Conservation (phyloP, 2,888 invertebrate genomes). For the Cheilosia pagana region DNA sequence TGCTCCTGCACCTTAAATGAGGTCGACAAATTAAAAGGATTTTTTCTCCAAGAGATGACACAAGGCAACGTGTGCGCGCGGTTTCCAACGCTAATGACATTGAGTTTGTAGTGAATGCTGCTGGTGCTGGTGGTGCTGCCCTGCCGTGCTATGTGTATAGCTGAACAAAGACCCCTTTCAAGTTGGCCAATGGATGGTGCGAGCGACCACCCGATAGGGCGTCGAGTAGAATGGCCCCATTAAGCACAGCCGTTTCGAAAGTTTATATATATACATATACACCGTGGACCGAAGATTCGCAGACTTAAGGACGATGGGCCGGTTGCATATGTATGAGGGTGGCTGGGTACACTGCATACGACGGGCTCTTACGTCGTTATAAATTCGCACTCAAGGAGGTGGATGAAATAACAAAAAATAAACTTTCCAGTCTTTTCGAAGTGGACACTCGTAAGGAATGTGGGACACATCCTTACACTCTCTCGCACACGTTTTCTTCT, state of each 20-base stretch:
- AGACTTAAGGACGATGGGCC: constrained; percentile 16
- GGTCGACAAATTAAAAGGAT: constrained; percentile 68
- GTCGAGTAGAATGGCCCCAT: constrained; percentile 63
- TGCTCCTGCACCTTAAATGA: constrained; percentile 65
- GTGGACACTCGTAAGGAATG: constrained; percentile 72
- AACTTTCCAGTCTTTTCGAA: constrained; percentile 62
- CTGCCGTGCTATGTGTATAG: background rate
- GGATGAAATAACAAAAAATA: constrained; percentile 12
- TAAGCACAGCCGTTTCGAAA: constrained; percentile 65
- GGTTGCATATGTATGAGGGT: constrained; percentile 24
- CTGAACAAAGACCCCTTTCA: constrained; percentile 56
- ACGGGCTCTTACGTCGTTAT: constrained; percentile 56
- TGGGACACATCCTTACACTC: constrained; percentile 66
- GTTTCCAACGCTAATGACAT: constrained; percentile 72
- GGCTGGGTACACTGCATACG: constrained; percentile 42
- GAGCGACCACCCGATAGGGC: constrained; percentile 19
- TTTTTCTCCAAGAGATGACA: constrained; percentile 47
- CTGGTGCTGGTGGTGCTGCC: constrained; percentile 1
- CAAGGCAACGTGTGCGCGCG: constrained; percentile 60
- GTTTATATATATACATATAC: constrained; percentile 15
- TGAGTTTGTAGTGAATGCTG: constrained; percentile 55
- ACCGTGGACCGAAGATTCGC: constrained; percentile 8
- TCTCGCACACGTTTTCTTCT: constrained; percentile 36
- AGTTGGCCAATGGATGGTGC: constrained; percentile 48
- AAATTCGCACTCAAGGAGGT: constrained; percentile 45